Evolutionary conservation across 1,140 invertebrate genomes (phyloP), one percentile per base, ranked within the genome.

Genomic region (Polypedilum pembai): DNA sequence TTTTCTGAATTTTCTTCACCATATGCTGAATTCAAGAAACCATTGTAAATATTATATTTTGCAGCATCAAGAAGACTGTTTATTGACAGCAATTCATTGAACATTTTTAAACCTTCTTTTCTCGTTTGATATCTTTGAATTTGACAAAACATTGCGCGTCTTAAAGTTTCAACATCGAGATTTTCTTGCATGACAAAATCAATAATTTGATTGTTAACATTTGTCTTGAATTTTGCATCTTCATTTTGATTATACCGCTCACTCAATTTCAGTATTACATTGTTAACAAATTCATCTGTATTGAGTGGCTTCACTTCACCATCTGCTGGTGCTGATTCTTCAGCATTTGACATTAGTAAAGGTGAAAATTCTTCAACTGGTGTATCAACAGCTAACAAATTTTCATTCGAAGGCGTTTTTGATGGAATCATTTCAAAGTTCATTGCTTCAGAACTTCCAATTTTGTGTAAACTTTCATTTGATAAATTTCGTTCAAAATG

Each of bases 141-240:
- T 85, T 96, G 94, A 80, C 90, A 92, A 80, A 94, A 94, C 85
- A 97, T 90, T 7, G 94, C 94, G 78, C 92, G 88, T 24, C 93
- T 85, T 40, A 96, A 81, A 8, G 90, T 90, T 80, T 96, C 94
- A 74, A 96, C 90, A 83, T 95, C 93, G 78, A 91, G 89, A 77
- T 89, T 88, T 80, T 95, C 92, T 76, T 90, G 89, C 78, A 91
- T 87, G 0, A 94, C 89, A 84, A 96, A 96, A 75, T 94, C 91
- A 41, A 95, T 87, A 74, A 96, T 91, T 75, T 86, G 85, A 74
- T 84, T 86, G 78, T 87, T 88, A 40, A 88, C 77, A 1, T 33
- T 73, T 7, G 77, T 66, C 12, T 80, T 80, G n/a, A 82, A 45
- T 33, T 84, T 83, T 0, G 85, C 85, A 77, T 88, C 87, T 80